These are phyloP conservation scores for Pedetes capensis DNA, from an alignment of 2,113 vertebrate genomes.

Conservation along the genomic window DNA sequence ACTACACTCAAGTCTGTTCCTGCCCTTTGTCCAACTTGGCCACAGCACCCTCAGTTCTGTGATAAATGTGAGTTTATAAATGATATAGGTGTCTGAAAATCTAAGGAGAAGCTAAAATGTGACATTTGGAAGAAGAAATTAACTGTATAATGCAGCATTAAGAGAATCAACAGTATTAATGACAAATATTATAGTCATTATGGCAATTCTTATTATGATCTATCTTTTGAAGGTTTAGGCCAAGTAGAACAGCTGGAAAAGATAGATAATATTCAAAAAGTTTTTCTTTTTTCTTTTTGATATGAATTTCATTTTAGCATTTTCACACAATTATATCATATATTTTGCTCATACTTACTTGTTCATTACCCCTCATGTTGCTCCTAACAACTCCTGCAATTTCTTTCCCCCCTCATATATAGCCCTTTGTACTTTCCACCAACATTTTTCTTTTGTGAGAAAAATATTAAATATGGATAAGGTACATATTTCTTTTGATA, in stretches of 20 bases:
- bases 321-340: no score
- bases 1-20: neutral
- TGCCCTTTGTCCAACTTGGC: neutral
- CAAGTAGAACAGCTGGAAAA: neutral
- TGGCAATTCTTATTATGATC: neutral
- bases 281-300: slow-evolving; percentile 9
- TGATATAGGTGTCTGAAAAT: neutral
- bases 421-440: no score
- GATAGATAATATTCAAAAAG: neutral
- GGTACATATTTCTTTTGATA: slow-evolving; percentile 7
- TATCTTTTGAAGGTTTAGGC: neutral
- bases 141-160: neutral
- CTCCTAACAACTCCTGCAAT: no score
- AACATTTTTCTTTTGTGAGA: no score
- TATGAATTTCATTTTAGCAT: no score
- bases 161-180: neutral
- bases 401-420: no score
- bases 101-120: neutral
- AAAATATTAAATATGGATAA: slow-evolving; percentile 11
- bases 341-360: no score
- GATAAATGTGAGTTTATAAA: neutral
- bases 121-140: neutral
- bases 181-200: neutral
- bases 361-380: no score
- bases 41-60: neutral